A percentile compares a stretch with the other conserved stretches of the same genome.
phyloP scores from a whole-genome alignment of 1,140 invertebrate species.

The Vanessa atalanta region DNA sequence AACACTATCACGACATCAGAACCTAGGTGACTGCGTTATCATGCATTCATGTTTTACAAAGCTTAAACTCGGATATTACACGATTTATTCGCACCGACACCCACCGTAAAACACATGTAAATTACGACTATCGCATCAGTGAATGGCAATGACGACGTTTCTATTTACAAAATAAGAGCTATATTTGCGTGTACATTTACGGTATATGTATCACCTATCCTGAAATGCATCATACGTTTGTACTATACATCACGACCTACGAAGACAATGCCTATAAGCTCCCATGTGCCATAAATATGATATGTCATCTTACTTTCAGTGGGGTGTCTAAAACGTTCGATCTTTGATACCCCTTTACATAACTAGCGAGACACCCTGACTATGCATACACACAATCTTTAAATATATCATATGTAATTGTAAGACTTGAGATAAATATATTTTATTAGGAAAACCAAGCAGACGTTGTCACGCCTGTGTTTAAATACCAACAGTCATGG shows the following conservation, averaged over 20 bases:
- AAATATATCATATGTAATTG: too few relatives aligned
- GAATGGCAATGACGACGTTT: not conserved
- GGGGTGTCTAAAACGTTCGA: conserved; percentile 57
- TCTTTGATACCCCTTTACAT: conserved; percentile 52
- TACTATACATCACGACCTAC: conserved; percentile 65
- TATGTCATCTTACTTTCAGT: conserved; percentile 58
- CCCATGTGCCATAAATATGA: conserved; percentile 64
- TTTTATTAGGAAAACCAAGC: too few relatives aligned
- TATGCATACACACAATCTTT: too few relatives aligned
- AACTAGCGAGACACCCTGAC: too few relatives aligned
- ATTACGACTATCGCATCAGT: conserved; percentile 8
- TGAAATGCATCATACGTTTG: conserved; percentile 37
- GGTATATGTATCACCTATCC: conserved; percentile 37
- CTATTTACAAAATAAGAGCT: not conserved
- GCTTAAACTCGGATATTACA: conserved; percentile 35
- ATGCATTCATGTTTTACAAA: conserved; percentile 33
- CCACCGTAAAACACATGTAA: conserved; percentile 35
- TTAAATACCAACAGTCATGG: too few relatives aligned
- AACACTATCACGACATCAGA: conserved; percentile 23
- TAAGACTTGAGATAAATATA: too few relatives aligned
- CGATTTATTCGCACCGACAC: conserved; percentile 32
- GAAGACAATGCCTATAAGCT: conserved; percentile 45
- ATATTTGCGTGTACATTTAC: not conserved
- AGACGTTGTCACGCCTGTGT: too few relatives aligned
- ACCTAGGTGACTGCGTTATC: conserved; percentile 16